These are phyloP conservation scores for Lipophrys pholis DNA, from an alignment of 2,113 vertebrate genomes.

Conservation along the genomic window DNA sequence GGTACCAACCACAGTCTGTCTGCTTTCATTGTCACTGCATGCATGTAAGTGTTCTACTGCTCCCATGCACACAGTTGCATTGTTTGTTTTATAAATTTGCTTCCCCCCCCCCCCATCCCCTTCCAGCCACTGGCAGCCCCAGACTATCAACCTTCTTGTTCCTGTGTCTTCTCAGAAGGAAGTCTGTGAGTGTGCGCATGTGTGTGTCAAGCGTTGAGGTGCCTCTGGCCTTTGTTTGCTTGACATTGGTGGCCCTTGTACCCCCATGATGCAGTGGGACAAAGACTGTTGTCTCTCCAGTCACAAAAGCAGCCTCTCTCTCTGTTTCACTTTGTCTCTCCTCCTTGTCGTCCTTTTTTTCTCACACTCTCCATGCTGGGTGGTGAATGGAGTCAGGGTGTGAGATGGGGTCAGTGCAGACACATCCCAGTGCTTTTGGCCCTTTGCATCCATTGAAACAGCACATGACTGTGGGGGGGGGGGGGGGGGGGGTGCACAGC, in stretches of 20 bases:
- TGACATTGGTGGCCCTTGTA: conserved; percentile 86
- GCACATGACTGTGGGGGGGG: conserved; percentile 50
- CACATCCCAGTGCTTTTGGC: conserved; percentile 53
- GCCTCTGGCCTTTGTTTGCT: conserved; percentile 82
- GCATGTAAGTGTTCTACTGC: conserved; percentile 40
- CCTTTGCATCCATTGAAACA: conserved; percentile 61
- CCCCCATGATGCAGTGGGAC: conserved; percentile 72
- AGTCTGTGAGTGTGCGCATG: conserved; percentile 45
- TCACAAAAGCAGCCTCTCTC: conserved; percentile 84
- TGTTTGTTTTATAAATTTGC: conserved; percentile 55
- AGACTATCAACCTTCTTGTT: conserved; percentile 53
- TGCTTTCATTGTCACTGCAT: conserved; percentile 54
- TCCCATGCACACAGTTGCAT: conserved; percentile 63
- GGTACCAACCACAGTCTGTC: conserved; percentile 76
- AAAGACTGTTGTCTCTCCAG: conserved; percentile 82
- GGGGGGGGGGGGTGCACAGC: conserved; percentile 20
- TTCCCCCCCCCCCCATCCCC: conserved; percentile 53
- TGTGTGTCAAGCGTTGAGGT: conserved; percentile 59
- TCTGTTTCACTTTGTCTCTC: conserved; percentile 64
- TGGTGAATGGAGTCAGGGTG: conserved; percentile 74
- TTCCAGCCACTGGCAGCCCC: conserved; percentile 46
- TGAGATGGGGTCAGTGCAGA: conserved; percentile 64
- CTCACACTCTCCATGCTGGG: conserved; percentile 77
- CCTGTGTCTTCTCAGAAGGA: conserved; percentile 56
- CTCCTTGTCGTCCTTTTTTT: conserved; percentile 77